phyloP scores from a whole-genome alignment of 2,797 vertebrate species.

The Xenopus petersii region DNA sequence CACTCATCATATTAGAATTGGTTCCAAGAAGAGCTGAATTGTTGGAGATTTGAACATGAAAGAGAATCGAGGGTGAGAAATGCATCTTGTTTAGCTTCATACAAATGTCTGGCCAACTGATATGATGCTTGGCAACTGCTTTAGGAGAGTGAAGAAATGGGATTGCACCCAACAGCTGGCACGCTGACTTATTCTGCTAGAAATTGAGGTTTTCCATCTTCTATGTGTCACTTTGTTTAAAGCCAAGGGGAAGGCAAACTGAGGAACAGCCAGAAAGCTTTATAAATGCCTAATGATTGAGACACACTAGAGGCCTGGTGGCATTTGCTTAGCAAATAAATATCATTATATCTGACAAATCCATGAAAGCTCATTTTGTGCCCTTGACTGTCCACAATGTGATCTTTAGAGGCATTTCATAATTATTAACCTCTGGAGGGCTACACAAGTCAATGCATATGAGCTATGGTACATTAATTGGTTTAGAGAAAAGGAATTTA shows the following conservation, averaged over 20 bases:
- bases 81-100: not conserved
- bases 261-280: slow-evolving; percentile 12
- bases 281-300: slow-evolving; percentile 39
- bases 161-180: slow-evolving; percentile 17
- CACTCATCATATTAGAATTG: not conserved
- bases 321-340: slow-evolving; percentile 29
- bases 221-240: slow-evolving; percentile 40
- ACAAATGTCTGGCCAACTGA: not conserved
- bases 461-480: too few species aligned
- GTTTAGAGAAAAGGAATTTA: too few species aligned
- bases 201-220: slow-evolving; percentile 37
- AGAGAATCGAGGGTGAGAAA: not conserved
- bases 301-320: slow-evolving; percentile 21
- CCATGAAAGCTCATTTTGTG: slow-evolving; percentile 35
- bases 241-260: slow-evolving; percentile 6
- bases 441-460: too few species aligned
- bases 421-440: too few species aligned
- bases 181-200: slow-evolving; percentile 8
- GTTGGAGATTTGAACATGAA: not conserved
- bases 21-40: not conserved
- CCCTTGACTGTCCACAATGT: not conserved
- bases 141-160: not conserved
- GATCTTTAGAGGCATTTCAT: not conserved
- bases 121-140: slow-evolving; percentile 15
- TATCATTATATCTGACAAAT: slow-evolving; percentile 35